phyloP scores from a whole-genome alignment of 2,888 invertebrate species.

The Lasioglossum calceatum region DNA sequence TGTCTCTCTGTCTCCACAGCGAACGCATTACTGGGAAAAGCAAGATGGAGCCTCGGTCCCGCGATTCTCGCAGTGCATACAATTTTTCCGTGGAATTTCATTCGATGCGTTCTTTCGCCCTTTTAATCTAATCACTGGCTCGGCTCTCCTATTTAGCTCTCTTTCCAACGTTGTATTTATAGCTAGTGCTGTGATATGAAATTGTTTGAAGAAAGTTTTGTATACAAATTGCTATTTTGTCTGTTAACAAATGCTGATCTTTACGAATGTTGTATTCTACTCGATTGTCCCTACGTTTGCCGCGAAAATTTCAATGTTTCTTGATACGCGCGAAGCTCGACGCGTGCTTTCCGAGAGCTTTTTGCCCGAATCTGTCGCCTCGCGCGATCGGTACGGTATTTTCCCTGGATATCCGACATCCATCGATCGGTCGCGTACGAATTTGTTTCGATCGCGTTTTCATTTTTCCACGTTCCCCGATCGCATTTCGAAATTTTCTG shows the following conservation, averaged over 20 bases:
- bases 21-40: constrained; percentile 48
- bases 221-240: constrained; percentile 59
- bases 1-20: background rate
- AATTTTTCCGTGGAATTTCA: constrained; percentile 35
- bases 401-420: background rate
- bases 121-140: constrained; percentile 42
- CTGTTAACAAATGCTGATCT: constrained; percentile 67
- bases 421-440: constrained; percentile 3
- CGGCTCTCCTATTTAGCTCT: constrained; percentile 67
- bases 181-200: constrained; percentile 74
- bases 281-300: constrained; percentile 56
- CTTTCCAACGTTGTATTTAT: constrained; percentile 66
- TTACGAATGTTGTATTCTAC: constrained; percentile 67
- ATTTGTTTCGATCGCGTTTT: constrained; percentile 10
- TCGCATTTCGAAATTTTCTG: background rate
- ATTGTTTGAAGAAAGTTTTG: constrained; percentile 68
- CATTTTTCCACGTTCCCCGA: constrained; percentile 11
- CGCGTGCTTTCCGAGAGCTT: constrained; percentile 62
- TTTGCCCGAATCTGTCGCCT: constrained; percentile 30
- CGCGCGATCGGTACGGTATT: background rate
- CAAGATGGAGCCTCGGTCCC: constrained; percentile 69
- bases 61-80: constrained; percentile 55
- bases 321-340: constrained; percentile 41
- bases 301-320: constrained; percentile 46
- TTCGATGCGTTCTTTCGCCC: constrained; percentile 38